Percentiles rank a stretch among this genome's conserved stretches.
phyloP scores from a whole-genome alignment of 2,113 vertebrate genomes.

The Thalassarche chlororhynchos region DNA sequence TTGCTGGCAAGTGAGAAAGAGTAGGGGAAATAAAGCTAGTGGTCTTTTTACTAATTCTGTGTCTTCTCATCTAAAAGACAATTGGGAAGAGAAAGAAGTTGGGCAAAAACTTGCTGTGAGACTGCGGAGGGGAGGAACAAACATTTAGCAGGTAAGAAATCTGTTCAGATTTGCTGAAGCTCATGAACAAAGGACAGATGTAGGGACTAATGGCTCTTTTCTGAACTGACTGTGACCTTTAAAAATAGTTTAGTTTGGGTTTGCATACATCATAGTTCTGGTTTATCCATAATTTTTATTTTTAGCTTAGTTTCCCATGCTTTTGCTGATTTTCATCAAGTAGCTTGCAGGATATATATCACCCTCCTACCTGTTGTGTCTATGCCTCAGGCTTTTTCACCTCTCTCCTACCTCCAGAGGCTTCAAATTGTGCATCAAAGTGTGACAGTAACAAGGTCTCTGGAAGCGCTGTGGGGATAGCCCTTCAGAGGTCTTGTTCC shows the following conservation, averaged over 20 bases:
- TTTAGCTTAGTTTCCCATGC: not conserved
- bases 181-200: not conserved
- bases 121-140: not conserved
- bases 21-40: not conserved
- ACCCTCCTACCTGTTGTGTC: not conserved
- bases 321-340: not conserved
- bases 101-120: not conserved
- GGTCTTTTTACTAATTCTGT: not conserved
- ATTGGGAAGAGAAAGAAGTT: not conserved
- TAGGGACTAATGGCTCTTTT: not conserved
- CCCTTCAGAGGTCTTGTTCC: not conserved
- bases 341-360: not conserved
- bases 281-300: not conserved
- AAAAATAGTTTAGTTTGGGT: not conserved
- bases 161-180: not conserved
- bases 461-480: not conserved
- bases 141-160: not conserved
- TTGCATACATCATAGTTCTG: not conserved
- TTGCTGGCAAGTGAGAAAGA: not conserved
- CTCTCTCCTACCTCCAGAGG: not conserved
- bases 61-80: not conserved
- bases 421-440: not conserved
- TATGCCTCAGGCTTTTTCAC: not conserved
- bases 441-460: not conserved
- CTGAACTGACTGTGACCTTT: not conserved